Evolutionary conservation across 2,113 vertebrate genomes (phyloP).

Genomic region (Physeter macrocephalus): DNA sequence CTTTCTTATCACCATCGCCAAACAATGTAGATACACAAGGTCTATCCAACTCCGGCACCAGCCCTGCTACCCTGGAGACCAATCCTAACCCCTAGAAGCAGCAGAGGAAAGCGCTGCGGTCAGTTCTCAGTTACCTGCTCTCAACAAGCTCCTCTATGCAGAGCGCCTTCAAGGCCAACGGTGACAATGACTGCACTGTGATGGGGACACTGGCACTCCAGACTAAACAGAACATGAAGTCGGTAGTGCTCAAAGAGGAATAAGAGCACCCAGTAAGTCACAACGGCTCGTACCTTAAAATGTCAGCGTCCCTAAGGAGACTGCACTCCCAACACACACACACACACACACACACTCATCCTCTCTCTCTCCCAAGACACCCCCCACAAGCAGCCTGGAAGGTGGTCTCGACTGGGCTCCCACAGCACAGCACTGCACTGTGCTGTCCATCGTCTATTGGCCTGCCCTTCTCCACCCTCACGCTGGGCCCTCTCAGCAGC

Average conservation of each 20-base stretch:
- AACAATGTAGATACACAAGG: constrained; percentile 1
- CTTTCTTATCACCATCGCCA: neutral
- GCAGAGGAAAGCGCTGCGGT: neutral
- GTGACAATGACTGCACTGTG: neutral
- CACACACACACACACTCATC: neutral
- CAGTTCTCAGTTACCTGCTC: neutral
- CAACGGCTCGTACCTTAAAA: neutral
- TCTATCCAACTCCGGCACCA: neutral
- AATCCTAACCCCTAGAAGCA: neutral
- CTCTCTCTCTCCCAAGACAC: neutral
- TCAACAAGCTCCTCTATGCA: neutral
- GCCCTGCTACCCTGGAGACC: neutral
- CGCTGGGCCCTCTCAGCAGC: neutral
- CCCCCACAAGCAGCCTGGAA: neutral
- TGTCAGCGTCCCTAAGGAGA: neutral
- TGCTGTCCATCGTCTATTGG: neutral
- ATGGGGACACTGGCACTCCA: neutral
- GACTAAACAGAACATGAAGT: neutral
- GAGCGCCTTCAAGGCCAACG: neutral
- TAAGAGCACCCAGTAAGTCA: neutral
- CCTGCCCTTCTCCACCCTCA: neutral
- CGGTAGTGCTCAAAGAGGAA: neutral
- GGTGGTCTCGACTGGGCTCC: neutral
- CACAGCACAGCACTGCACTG: neutral
- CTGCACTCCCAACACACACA: neutral